Percentiles rank a stretch among this genome's conserved stretches.
These are phyloP conservation scores for Anagyrus pseudococci DNA, from an alignment of 2,888 invertebrate species.

Conservation along the genomic window DNA sequence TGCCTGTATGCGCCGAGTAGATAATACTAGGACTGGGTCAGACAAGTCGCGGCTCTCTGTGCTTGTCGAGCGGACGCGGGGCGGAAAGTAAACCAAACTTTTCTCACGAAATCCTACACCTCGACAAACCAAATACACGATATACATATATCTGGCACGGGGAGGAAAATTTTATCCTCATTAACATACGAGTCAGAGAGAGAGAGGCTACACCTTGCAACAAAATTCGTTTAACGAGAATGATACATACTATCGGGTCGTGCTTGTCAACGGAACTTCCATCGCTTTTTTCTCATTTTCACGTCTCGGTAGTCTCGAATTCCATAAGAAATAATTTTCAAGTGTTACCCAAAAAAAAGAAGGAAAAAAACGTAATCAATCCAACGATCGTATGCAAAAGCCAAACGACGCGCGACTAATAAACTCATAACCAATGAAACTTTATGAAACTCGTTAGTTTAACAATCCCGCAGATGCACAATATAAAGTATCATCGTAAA, in stretches of 20 bases:
- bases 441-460: no score
- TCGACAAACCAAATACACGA: neutral
- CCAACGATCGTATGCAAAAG: no score
- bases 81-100: neutral
- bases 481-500: no score
- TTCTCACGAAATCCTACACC: neutral
- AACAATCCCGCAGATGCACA: no score
- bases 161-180: neutral
- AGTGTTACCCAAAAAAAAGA: no score
- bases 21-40: conserved; percentile 19
- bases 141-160: neutral
- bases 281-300: no score
- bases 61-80: neutral
- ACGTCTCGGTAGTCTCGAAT: no score
- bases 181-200: neutral
- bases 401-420: no score
- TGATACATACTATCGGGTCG: neutral
- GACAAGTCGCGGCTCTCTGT: neutral
- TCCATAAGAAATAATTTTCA: no score
- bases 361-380: no score
- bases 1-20: no score
- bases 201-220: neutral
- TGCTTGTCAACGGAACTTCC: neutral
- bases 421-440: no score
- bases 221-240: neutral